These are phyloP conservation scores for Dicrurus megarhynchus DNA, from an alignment of 2,113 vertebrate species.

Conservation along the genomic window DNA sequence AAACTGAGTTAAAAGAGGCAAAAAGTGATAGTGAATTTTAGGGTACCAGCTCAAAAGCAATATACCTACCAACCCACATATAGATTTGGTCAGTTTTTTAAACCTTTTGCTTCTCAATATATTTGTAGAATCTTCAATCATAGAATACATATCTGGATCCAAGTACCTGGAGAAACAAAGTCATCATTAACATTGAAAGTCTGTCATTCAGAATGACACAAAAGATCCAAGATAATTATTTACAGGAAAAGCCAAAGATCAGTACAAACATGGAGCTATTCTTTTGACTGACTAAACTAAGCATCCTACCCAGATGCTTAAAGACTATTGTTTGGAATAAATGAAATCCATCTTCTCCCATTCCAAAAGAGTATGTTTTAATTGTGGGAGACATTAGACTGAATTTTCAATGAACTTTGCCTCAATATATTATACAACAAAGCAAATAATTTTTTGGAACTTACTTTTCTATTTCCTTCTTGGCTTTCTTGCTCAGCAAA, in stretches of 20 bases:
- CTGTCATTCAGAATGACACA: not conserved
- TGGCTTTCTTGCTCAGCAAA: slow-evolving; percentile 91
- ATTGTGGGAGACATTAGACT: not conserved
- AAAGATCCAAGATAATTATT: not conserved
- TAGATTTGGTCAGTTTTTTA: slow-evolving; percentile 89
- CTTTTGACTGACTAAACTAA: not conserved
- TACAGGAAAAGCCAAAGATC: not conserved
- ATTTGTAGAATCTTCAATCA: slow-evolving; percentile 86
- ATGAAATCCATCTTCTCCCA: not conserved
- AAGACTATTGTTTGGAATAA: not conserved
- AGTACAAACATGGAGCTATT: not conserved
- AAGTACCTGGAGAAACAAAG: slow-evolving; percentile 81
- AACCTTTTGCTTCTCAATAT: slow-evolving; percentile 87
- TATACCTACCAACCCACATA: slow-evolving; percentile 89
- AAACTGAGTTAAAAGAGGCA: not conserved
- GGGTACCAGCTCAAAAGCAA: not conserved
- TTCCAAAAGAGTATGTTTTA: not conserved
- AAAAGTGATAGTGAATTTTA: not conserved
- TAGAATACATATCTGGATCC: slow-evolving; percentile 96
- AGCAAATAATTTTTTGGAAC: slow-evolving; percentile 3
- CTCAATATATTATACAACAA: not conserved
- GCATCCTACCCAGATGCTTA: not conserved
- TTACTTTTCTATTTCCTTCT: slow-evolving; percentile 97
- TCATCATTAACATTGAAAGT: not conserved
- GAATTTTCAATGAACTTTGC: not conserved